phyloP scores from a whole-genome alignment of 2,888 invertebrate genomes.

The Pyrocoelia pectoralis region DNA sequence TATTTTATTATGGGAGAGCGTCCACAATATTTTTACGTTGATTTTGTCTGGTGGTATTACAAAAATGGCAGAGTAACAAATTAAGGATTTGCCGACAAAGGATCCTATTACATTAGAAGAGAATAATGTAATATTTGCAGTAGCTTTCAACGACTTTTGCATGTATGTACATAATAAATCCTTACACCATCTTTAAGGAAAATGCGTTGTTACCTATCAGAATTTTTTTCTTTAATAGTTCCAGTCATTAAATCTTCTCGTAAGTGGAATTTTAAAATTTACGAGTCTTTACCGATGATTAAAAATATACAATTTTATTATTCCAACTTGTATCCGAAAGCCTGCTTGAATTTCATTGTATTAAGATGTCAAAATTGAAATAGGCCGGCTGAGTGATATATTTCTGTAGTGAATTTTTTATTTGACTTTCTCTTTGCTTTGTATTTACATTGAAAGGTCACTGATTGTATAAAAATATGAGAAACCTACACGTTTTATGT shows the following conservation, averaged over 20 bases:
- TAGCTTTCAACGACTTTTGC: slow-evolving; percentile 29
- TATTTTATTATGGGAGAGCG: neutral
- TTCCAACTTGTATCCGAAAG: slow-evolving; percentile 2
- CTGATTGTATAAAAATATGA: slow-evolving; percentile 47
- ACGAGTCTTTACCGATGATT: neutral
- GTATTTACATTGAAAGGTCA: slow-evolving; percentile 47
- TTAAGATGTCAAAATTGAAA: slow-evolving; percentile 36
- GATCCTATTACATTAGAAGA: slow-evolving; percentile 19
- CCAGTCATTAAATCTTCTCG: slow-evolving; percentile 18
- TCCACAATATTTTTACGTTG: neutral
- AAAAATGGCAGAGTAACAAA: slow-evolving; percentile 24
- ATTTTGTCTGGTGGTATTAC: neutral
- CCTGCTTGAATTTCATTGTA: slow-evolving; percentile 21
- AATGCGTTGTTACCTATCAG: slow-evolving; percentile 19
- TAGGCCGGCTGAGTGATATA: slow-evolving; percentile 46
- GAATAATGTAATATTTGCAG: slow-evolving; percentile 30
- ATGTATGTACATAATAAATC: slow-evolving; percentile 30
- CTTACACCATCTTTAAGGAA: slow-evolving; percentile 19
- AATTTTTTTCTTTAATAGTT: slow-evolving; percentile 16
- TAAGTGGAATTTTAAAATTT: neutral
- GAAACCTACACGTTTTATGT: slow-evolving; percentile 46
- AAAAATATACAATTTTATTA: slow-evolving; percentile 10
- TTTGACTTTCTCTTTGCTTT: slow-evolving; percentile 46
- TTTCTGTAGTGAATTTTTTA: slow-evolving; percentile 42
- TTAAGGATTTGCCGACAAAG: slow-evolving; percentile 26